Conservation (phyloP, 2,113 vertebrate genomes). For the Centropus unirufus region DNA sequence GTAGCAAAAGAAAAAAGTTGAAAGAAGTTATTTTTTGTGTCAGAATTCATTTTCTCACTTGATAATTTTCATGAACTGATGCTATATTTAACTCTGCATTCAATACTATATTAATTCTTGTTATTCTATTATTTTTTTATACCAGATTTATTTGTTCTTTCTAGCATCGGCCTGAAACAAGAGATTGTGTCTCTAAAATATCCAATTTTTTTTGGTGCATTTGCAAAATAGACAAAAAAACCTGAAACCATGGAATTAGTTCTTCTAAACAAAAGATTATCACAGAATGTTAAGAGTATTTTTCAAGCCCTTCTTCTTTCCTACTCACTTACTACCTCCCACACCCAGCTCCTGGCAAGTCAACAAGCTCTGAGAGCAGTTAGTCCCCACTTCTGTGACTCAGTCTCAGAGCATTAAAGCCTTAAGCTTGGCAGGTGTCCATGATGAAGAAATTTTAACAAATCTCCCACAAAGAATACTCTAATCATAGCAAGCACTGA, state of each 20-base stretch:
- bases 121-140: background rate
- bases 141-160: background rate
- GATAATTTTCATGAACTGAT: background rate
- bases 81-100: background rate
- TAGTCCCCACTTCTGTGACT: constrained; percentile 28
- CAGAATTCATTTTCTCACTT: background rate
- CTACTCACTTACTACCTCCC: background rate
- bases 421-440: constrained; percentile 55
- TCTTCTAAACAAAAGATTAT: background rate
- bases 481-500: constrained; percentile 51
- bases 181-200: background rate
- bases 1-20: background rate
- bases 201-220: background rate
- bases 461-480: constrained; percentile 49
- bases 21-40: background rate
- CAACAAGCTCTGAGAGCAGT: constrained; percentile 26
- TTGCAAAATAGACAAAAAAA: background rate
- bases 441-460: constrained; percentile 52
- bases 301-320: background rate
- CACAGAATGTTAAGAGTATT: background rate
- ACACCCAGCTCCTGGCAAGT: constrained; percentile 41
- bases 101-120: background rate
- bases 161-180: background rate
- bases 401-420: constrained; percentile 42
- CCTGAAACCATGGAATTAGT: background rate